phyloP scores from a whole-genome alignment of 2,113 vertebrate genomes.

The Istiophorus platypterus region DNA sequence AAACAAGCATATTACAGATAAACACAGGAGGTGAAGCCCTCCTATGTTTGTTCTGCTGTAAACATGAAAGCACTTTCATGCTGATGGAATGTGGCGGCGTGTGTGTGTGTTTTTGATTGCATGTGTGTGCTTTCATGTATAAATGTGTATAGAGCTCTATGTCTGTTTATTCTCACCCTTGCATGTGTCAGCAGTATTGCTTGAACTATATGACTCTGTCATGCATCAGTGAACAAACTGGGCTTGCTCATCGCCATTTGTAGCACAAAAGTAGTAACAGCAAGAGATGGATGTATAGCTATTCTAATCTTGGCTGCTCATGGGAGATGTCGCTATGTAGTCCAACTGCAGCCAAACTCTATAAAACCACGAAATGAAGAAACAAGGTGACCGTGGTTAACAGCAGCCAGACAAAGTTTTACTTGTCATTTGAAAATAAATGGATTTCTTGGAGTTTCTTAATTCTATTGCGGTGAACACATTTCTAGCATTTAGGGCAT shows the following conservation, averaged over 20 bases:
- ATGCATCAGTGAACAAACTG: constrained; percentile 19
- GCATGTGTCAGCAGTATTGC: constrained; percentile 30
- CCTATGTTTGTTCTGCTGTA: constrained; percentile 75
- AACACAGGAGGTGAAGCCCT: constrained; percentile 76
- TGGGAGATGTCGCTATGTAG: constrained; percentile 14
- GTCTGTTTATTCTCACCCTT: constrained; percentile 65
- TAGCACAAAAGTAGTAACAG: constrained; percentile 2
- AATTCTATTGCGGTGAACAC: constrained; percentile 23
- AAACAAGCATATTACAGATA: constrained; percentile 73
- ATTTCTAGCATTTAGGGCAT: constrained; percentile 24
- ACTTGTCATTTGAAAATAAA: constrained; percentile 50
- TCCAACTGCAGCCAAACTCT: constrained; percentile 30
- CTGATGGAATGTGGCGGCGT: constrained; percentile 56
- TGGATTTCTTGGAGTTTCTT: constrained; percentile 36
- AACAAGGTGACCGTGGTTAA: constrained; percentile 46
- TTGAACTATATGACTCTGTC: constrained; percentile 1
- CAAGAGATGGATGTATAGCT: constrained; percentile 2
- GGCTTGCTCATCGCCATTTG: constrained; percentile 13
- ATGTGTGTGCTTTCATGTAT: constrained; percentile 58
- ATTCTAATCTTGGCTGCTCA: constrained; percentile 17
- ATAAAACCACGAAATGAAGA: constrained; percentile 27
- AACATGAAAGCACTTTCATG: constrained; percentile 78
- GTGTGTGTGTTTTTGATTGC: constrained; percentile 41
- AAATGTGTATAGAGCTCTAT: constrained; percentile 40
- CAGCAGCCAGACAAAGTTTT: constrained; percentile 33